phyloP scores from a whole-genome alignment of 1,140 invertebrate genomes.

The Paralvinella palmiformis region DNA sequence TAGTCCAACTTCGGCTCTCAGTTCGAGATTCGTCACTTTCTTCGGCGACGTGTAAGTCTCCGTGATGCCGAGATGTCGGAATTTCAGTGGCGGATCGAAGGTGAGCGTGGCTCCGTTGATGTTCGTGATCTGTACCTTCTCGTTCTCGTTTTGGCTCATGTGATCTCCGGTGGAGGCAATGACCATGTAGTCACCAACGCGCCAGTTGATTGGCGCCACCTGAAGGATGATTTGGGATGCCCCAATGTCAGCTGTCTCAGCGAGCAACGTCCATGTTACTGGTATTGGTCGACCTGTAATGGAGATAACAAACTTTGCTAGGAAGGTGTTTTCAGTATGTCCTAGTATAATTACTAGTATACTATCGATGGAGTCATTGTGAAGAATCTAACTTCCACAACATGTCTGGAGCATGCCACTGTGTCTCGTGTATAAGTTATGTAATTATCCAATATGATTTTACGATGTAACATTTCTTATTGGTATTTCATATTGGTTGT shows the following conservation, averaged over 20 bases:
- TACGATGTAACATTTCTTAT: too few relatives aligned
- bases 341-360: too few relatives aligned
- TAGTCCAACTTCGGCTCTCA: constrained; percentile 22
- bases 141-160: constrained; percentile 32
- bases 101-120: constrained; percentile 35
- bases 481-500: too few relatives aligned
- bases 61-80: constrained; percentile 35
- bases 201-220: constrained; percentile 30
- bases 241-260: not conserved
- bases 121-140: constrained; percentile 30
- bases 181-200: constrained; percentile 38
- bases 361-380: too few relatives aligned
- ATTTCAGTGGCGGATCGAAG: constrained; percentile 28
- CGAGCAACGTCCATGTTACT: not conserved
- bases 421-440: too few relatives aligned
- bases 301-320: too few relatives aligned
- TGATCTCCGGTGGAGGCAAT: constrained; percentile 42
- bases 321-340: too few relatives aligned
- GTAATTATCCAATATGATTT: too few relatives aligned
- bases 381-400: too few relatives aligned
- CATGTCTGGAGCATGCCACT: too few relatives aligned
- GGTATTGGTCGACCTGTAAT: not conserved
- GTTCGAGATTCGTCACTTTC: constrained; percentile 11
- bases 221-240: constrained; percentile 1
- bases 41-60: constrained; percentile 9